Evolutionary conservation across 2,888 invertebrate species (phyloP).

Genomic region (Watsonalla cultraria): DNA sequence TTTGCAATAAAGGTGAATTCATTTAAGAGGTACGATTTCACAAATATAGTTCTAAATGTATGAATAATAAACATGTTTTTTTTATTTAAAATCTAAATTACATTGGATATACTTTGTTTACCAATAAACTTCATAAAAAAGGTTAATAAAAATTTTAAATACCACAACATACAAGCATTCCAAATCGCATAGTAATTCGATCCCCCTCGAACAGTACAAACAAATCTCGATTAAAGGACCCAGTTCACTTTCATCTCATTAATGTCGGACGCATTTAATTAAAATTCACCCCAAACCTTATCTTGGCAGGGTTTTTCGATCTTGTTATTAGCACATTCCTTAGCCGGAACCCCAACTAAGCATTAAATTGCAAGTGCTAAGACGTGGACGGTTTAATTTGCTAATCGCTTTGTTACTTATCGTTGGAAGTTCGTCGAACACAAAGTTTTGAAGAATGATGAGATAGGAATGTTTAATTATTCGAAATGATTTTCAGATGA

Average conservation of each 20-base stretch:
- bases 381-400: slow-evolving; percentile 21
- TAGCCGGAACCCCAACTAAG: slow-evolving; percentile 26
- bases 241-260: slow-evolving; percentile 72
- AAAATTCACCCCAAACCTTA: slow-evolving; percentile 71
- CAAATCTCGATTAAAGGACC: slow-evolving; percentile 71
- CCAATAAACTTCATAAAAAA: no score
- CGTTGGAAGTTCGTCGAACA: slow-evolving; percentile 22
- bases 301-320: slow-evolving; percentile 59
- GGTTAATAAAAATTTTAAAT: no score
- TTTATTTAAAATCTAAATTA: no score
- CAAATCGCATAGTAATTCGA: slow-evolving; percentile 30
- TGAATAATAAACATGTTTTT: no score
- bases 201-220: slow-evolving; percentile 55
- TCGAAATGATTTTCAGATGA: neutral
- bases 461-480: neutral
- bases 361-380: slow-evolving; percentile 33
- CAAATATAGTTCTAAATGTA: neutral
- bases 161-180: slow-evolving; percentile 18
- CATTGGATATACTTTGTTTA: no score
- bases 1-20: no score
- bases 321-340: slow-evolving; percentile 70
- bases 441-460: slow-evolving; percentile 20
- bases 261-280: slow-evolving; percentile 73
- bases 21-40: neutral
- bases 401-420: slow-evolving; percentile 23